Evolutionary conservation across 2,888 invertebrate species (phyloP).

Genomic region (Xanthorhoe spadicearia): DNA sequence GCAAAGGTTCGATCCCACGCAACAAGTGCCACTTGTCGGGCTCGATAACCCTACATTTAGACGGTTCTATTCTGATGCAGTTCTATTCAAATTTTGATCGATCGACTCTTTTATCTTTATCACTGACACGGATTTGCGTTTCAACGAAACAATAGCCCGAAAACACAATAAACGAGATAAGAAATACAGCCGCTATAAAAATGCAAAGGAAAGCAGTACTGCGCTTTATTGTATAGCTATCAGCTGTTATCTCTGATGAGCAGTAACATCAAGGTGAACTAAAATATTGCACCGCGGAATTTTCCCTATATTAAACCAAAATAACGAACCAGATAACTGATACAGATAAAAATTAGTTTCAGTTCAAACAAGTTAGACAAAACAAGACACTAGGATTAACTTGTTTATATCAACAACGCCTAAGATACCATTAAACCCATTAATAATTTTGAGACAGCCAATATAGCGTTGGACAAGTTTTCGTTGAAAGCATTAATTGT

Average conservation of each 20-base stretch:
- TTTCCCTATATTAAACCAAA: background rate
- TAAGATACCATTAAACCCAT: constrained; percentile 17
- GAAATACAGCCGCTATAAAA: constrained; percentile 34
- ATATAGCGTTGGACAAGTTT: constrained; percentile 46
- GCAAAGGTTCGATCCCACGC: constrained; percentile 70
- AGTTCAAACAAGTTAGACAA: constrained; percentile 11
- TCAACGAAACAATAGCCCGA: constrained; percentile 37
- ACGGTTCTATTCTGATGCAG: constrained; percentile 33
- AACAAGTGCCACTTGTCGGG: constrained; percentile 69
- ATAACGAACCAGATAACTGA: background rate
- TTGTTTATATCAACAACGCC: constrained; percentile 12
- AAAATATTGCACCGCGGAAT: constrained; percentile 21
- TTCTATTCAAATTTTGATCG: constrained; percentile 48
- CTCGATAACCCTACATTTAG: constrained; percentile 46
- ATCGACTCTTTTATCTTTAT: constrained; percentile 48
- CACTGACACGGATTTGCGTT: constrained; percentile 34
- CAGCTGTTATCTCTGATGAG: constrained; percentile 38
- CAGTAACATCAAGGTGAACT: constrained; percentile 28
- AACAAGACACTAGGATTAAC: constrained; percentile 11
- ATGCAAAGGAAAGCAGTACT: constrained; percentile 42
- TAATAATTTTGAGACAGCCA: constrained; percentile 43
- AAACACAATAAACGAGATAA: constrained; percentile 42
- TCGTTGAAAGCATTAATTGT: constrained; percentile 42
- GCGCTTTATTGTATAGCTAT: constrained; percentile 40
- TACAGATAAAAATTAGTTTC: background rate